Percentiles rank a stretch among this genome's conserved stretches.
Evolutionary conservation across 2,113 vertebrate genomes (phyloP).

Genomic region (Prunella himalayana): DNA sequence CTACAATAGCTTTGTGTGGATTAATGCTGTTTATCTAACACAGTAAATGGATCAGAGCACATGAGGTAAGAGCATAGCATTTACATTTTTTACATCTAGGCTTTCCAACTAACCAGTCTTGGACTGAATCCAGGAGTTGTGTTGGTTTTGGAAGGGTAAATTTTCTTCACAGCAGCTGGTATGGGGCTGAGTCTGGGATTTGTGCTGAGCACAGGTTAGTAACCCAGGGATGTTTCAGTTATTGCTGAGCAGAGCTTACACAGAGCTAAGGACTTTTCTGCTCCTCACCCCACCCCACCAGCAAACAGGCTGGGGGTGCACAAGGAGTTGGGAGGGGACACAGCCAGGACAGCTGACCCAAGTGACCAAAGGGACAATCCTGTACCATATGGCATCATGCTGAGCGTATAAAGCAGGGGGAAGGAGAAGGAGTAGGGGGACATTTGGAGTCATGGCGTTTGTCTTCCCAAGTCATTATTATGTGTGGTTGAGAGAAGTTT

Average conservation of each 20-base stretch:
- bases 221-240: neutral
- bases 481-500: neutral
- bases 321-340: neutral
- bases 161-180: neutral
- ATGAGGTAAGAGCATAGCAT: neutral
- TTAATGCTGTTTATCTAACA: neutral
- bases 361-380: neutral
- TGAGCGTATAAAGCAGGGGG: neutral
- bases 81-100: neutral
- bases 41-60: neutral
- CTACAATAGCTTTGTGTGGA: neutral
- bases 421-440: neutral
- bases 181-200: neutral
- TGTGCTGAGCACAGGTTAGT: neutral
- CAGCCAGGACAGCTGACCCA: neutral
- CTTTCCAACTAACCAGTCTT: neutral
- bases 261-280: neutral
- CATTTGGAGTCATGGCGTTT: fast-evolving
- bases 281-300: neutral
- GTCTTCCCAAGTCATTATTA: neutral
- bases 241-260: neutral
- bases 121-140: neutral
- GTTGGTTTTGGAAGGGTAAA: neutral
- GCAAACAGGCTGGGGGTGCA: neutral
- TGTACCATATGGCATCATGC: neutral